Base-by-base conservation (phyloP, 2,888 invertebrate species). In the Heliconius aoede region DNA sequence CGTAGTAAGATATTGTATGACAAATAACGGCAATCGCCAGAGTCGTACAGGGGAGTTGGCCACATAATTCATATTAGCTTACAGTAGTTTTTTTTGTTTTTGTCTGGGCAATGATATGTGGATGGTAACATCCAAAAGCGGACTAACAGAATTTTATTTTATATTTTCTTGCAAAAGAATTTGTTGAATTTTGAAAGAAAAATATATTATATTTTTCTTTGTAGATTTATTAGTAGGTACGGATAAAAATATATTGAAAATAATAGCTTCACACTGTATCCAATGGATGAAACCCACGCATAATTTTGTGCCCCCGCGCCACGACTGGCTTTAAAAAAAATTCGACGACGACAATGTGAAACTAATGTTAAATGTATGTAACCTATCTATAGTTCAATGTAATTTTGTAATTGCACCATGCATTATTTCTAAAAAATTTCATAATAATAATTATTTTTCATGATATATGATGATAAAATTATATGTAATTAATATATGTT, bases 61-160 rank as follows among this genome's bases (percentile, higher is more conserved):
- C 87, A 86, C 89, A 89, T 91, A 91, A 90, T 88, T 91, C 88
- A 91, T 86, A 86, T 84, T 84, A 84, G 86, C 82, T 40, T 82
- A 84, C 82, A 79, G 78, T 83, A 83, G 80, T 60, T 85, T 86
- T 86, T n/a, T 91, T 89, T 91, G 90, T 91, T 90, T 91, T 82
- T 90, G 90, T 91, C 90, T 90, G 86, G 84, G 82, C 82, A 84
- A 84, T 87, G 88, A 89, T 87, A 88, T 86, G 86, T 87, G 84
- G 86, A 83, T 86, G 78, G 80, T 76, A 67, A 78, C 75, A 74
- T 77, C 74, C 76, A 55, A 80, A 77, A 69, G 64, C 69, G 73
- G 84, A 82, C 83, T 81, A 84, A 83, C 76, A 82, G 83, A 81
- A 81, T 82, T 79, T 82, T 79, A 81, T 83, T 83, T 83, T 85